Evolutionary conservation across 2,888 invertebrate genomes (phyloP).

Genomic region (Euclidia mi): DNA sequence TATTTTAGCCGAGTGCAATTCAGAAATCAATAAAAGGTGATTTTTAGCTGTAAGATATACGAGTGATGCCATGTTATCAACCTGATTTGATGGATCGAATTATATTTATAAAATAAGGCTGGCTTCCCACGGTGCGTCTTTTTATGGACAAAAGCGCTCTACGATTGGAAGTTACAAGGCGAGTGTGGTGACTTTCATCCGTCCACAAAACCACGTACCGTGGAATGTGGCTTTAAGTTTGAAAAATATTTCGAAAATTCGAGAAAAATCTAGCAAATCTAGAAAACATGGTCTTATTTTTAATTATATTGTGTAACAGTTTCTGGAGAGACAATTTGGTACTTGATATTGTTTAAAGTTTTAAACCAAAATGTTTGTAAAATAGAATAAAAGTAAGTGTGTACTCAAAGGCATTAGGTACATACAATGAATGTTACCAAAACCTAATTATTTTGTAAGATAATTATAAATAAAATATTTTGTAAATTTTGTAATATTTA

Average conservation of each 20-base stretch:
- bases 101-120: not conserved
- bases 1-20: not conserved
- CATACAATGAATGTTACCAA: slow-evolving; percentile 47
- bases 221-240: too few species aligned
- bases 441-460: slow-evolving; percentile 29
- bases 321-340: too few species aligned
- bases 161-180: too few species aligned
- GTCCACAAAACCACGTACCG: too few species aligned
- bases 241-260: too few species aligned
- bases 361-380: slow-evolving; percentile 5
- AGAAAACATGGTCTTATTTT: too few species aligned
- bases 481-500: not conserved
- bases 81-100: not conserved
- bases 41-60: not conserved
- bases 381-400: slow-evolving; percentile 1
- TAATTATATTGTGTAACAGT: too few species aligned
- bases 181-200: too few species aligned
- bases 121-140: too few species aligned
- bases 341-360: too few species aligned
- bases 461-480: slow-evolving; percentile 8
- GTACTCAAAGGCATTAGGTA: slow-evolving; percentile 19
- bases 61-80: not conserved
- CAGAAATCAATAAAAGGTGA: not conserved
- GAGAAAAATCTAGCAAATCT: too few species aligned
- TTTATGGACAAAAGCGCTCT: too few species aligned